Base-by-base conservation (phyloP, 2,888 invertebrate species). In the Tubulanus polymorphus region DNA sequence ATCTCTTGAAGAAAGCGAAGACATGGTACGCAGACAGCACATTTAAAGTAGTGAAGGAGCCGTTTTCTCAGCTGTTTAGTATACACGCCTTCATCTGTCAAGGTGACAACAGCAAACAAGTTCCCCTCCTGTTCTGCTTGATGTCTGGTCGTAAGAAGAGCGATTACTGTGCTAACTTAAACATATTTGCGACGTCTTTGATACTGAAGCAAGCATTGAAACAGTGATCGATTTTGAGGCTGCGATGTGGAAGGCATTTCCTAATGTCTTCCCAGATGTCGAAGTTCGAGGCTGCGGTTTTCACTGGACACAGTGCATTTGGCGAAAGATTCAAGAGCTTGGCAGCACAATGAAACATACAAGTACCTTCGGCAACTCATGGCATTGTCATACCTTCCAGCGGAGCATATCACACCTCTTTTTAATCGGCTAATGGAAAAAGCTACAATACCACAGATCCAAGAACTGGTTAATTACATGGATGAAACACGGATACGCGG, bases 1-100 rank as follows among this genome's bases (percentile, higher is more conserved):
- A 54, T 20, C 32, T 27, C 8, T 47, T 57, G 6, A 10, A 3
- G 2, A 54, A 35, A 15, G 51, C 50, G 1, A 50, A 50, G 18
- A 2, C 8, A 6, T 57, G 53, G 57, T 57, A 45, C 27, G 23
- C 49, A 3, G 57, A 54, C 32, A 54, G 27, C 0, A 57, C 57
- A 23, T 57, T 57, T 51, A 8, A 48, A n/a, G 51, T 57, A 8
- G 57, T 57, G 27, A 12, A 48, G 37, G n/a, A 20, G 12, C 54
- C 57, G 2, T 57, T 57, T 35, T 18, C n/a, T 1, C 57, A 57
- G 37, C 50, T 57, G 2, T 45, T 53, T 32, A 27, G 3, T 27
- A 23, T 54, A 18, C 46, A 47, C n/a, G 20, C 18, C 20, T 55
- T 55, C 29, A 27, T 55, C 18, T 23, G 23, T 6, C 18, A 5